Evolutionary conservation across 2,797 vertebrate species (phyloP).

Genomic region (Sebastes taczanowskii): DNA sequence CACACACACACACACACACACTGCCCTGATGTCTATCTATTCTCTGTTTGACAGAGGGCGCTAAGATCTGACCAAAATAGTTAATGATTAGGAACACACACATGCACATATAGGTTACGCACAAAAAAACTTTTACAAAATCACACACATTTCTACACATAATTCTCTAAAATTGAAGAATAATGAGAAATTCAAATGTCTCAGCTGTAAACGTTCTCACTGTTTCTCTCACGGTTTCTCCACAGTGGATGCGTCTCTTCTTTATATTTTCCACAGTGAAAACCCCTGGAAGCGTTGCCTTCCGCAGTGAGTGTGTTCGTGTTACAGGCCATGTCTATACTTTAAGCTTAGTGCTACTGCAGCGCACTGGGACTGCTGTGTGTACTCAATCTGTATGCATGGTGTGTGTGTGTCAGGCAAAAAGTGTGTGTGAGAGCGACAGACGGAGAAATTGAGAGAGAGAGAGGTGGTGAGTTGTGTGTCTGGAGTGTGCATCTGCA

Average conservation of each 20-base stretch:
- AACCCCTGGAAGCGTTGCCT: slow-evolving; percentile 19
- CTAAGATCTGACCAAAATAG: slow-evolving; percentile 21
- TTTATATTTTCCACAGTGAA: background rate
- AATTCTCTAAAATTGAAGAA: background rate
- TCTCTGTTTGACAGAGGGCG: slow-evolving; percentile 6
- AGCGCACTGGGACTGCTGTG: slow-evolving; percentile 56
- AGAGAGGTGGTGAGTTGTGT: slow-evolving; percentile 12
- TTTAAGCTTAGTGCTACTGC: slow-evolving; percentile 61
- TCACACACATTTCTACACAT: background rate
- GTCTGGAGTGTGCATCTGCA: slow-evolving; percentile 40
- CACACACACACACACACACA: background rate
- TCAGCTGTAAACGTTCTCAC: background rate
- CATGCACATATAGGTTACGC: no score
- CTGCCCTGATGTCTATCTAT: background rate
- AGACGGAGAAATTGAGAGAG: slow-evolving; percentile 27
- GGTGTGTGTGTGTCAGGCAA: slow-evolving; percentile 33
- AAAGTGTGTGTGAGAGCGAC: slow-evolving; percentile 39
- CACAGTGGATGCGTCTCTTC: background rate
- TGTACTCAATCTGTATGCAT: slow-evolving; percentile 68
- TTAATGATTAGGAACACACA: background rate
- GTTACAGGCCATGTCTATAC: slow-evolving; percentile 47
- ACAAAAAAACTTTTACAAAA: background rate
- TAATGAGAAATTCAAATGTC: background rate
- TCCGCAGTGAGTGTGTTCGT: slow-evolving; percentile 37
- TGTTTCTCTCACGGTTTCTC: background rate